Percentiles rank a stretch among this genome's conserved stretches.
phyloP scores from a whole-genome alignment of 2,797 vertebrate species.

The Tokudaia tokunoshimensis region DNA sequence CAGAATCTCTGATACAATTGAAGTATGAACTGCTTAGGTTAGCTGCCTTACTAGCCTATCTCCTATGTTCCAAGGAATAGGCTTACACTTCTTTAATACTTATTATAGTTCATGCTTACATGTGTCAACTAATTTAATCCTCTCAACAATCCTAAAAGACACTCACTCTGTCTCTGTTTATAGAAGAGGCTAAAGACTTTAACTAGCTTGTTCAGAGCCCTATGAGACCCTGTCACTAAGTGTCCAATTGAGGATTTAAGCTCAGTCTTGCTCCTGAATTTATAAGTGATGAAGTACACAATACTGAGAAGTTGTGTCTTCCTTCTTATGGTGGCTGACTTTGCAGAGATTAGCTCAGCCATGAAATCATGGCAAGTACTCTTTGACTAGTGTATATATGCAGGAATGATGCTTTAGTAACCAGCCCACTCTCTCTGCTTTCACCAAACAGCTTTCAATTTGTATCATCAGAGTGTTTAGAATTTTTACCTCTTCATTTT shows the following conservation, averaged over 20 bases:
- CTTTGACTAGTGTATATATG: background rate
- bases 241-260: background rate
- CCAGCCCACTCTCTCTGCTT: background rate
- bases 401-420: background rate
- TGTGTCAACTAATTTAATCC: background rate
- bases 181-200: background rate
- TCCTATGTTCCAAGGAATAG: background rate
- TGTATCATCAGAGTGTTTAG: background rate
- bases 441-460: background rate
- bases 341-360: background rate
- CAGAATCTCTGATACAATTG: background rate
- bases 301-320: background rate
- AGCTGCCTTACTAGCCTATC: background rate
- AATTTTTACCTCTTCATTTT: slow-evolving; percentile 50
- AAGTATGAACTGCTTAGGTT: background rate
- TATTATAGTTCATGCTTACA: background rate
- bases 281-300: background rate
- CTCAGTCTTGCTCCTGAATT: background rate
- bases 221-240: background rate
- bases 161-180: slow-evolving; percentile 15
- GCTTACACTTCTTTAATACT: background rate
- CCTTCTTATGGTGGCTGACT: slow-evolving; percentile 16
- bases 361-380: background rate
- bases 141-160: slow-evolving; percentile 12
- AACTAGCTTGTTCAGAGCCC: background rate